These are phyloP conservation scores for Dicrurus megarhynchus DNA, from an alignment of 2,113 vertebrate genomes.

Conservation along the genomic window DNA sequence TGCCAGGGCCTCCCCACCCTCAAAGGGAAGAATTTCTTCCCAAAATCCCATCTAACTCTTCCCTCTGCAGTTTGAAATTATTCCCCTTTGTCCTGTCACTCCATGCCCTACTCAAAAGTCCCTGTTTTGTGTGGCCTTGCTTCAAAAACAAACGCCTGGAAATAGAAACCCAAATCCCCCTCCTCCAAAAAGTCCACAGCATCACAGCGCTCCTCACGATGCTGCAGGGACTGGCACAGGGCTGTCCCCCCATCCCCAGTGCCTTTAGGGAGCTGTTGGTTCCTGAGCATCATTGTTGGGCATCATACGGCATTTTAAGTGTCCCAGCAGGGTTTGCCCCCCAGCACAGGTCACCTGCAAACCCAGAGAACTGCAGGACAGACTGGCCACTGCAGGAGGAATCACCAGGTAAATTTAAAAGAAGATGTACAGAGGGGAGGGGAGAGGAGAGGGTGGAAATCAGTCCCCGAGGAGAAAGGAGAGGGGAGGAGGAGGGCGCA, in stretches of 20 bases:
- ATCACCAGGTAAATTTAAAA: neutral
- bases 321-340: neutral
- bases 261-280: neutral
- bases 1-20: neutral
- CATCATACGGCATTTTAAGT: accelerated
- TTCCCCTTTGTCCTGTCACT: neutral
- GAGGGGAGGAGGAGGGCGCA: neutral
- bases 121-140: neutral
- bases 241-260: neutral
- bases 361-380: neutral
- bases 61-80: neutral
- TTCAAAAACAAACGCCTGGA: neutral
- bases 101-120: neutral
- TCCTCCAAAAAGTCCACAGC: neutral
- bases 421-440: neutral
- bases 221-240: neutral
- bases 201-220: accelerated
- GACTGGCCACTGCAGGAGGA: neutral
- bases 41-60: too few species aligned
- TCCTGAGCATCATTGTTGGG: accelerated
- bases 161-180: neutral
- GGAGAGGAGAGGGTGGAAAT: neutral
- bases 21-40: neutral
- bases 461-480: neutral
- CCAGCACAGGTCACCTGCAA: neutral